A percentile compares a stretch with the other conserved stretches of the same genome.
Evolutionary conservation across 2,888 invertebrate species (phyloP).

Genomic region (Protonemura montana): DNA sequence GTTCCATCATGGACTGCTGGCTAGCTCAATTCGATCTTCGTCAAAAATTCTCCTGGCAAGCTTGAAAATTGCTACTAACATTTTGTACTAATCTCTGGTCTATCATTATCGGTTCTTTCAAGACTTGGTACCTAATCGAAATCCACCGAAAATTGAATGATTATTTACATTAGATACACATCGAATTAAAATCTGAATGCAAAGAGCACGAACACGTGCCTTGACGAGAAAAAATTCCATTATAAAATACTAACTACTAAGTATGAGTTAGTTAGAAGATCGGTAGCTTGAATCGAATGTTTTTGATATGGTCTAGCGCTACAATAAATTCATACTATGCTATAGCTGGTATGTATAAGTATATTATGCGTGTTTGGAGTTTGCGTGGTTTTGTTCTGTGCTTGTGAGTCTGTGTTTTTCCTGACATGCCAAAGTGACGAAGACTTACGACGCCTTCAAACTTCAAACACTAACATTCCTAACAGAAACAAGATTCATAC

Average conservation of each 20-base stretch:
- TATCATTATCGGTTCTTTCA: background rate
- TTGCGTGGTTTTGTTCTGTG: slow-evolving; percentile 15
- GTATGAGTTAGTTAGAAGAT: too few relatives aligned
- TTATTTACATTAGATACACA: background rate
- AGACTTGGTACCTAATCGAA: background rate
- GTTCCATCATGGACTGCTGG: background rate
- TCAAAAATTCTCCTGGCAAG: background rate
- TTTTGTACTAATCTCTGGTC: background rate
- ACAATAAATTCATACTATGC: background rate
- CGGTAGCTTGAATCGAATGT: background rate
- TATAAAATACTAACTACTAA: too few relatives aligned
- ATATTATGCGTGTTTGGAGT: background rate
- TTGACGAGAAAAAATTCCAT: too few relatives aligned
- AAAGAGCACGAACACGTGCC: too few relatives aligned
- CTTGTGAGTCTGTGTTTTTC: background rate
- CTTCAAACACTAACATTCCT: slow-evolving; percentile 44
- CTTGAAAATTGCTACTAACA: background rate
- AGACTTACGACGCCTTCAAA: slow-evolving; percentile 48
- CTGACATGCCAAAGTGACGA: slow-evolving; percentile 42
- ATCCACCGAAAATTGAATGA: background rate
- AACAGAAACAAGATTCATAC: background rate
- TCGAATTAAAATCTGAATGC: background rate
- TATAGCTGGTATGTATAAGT: background rate
- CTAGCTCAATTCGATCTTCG: background rate
- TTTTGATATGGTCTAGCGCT: slow-evolving; percentile 12